These are phyloP conservation scores for Lordiphosa mommai DNA, from an alignment of 1,140 invertebrate species.

Conservation along the genomic window DNA sequence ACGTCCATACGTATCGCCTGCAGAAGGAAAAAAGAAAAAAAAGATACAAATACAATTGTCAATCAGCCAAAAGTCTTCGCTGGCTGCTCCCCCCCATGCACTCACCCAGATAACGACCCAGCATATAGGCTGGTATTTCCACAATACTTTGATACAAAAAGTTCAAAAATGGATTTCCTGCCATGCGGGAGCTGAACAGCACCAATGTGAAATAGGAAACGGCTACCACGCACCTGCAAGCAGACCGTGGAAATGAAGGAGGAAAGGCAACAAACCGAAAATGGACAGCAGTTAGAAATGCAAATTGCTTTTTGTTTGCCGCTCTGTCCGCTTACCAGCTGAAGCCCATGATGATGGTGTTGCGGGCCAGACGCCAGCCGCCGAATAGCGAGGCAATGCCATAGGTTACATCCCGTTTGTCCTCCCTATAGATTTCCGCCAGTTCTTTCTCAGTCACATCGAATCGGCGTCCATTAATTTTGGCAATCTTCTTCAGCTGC, in stretches of 20 bases:
- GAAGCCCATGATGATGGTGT: constrained; percentile 81
- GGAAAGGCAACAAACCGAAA: neutral
- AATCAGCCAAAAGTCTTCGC: constrained; percentile 24
- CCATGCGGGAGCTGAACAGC: constrained; percentile 83
- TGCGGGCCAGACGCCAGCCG: constrained; percentile 81
- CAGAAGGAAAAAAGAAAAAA: neutral
- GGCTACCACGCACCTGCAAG: constrained; percentile 82
- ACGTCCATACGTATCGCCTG: constrained; percentile 81
- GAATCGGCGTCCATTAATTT: constrained; percentile 83
- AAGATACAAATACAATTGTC: constrained; percentile 16
- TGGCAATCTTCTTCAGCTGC: constrained; percentile 82
- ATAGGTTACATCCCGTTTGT: constrained; percentile 78
- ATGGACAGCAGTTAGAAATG: constrained; percentile 53
- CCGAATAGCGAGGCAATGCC: constrained; percentile 82
- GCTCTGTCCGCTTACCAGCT: constrained; percentile 73
- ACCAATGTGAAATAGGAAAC: constrained; percentile 83
- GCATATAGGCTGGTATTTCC: constrained; percentile 82
- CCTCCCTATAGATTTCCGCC: constrained; percentile 63
- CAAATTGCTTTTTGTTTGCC: constrained; percentile 49
- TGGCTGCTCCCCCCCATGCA: constrained; percentile 20
- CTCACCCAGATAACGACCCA: constrained; percentile 80
- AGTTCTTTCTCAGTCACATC: constrained; percentile 75
- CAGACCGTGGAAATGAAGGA: constrained; percentile 1
- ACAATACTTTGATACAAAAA: constrained; percentile 83
- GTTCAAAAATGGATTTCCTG: constrained; percentile 86